Percentiles rank a stretch among this genome's conserved stretches.
These are phyloP conservation scores for Odontamblyopus rebecca DNA, from an alignment of 2,797 vertebrate species.

Conservation along the genomic window DNA sequence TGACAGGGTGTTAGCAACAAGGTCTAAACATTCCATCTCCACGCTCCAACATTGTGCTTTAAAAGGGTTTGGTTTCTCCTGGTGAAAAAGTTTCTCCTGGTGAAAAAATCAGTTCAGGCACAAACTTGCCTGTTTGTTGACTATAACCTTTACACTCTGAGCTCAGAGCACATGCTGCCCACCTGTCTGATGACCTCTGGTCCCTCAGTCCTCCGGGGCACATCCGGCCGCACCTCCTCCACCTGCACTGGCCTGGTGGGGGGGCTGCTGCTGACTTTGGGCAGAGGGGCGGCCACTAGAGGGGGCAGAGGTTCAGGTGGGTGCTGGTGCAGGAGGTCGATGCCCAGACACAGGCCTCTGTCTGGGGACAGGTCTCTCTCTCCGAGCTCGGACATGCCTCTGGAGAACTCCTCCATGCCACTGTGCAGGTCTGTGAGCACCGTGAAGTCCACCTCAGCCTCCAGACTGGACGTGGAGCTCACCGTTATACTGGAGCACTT, in stretches of 20 bases:
- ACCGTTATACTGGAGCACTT: conserved; percentile 98
- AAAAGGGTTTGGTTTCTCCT: too few relatives aligned
- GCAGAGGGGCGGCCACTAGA: conserved; percentile 39
- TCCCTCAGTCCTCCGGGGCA: conserved; percentile 56
- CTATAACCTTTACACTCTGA: background rate
- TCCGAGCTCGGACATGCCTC: conserved; percentile 79
- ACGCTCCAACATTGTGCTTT: too few relatives aligned
- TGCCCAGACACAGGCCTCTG: conserved; percentile 83
- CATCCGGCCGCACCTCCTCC: conserved; percentile 62
- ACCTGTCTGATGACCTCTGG: conserved; percentile 40
- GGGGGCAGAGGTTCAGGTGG: conserved; percentile 50
- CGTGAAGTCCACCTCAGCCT: conserved; percentile 97
- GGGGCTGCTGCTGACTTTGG: conserved; percentile 60
- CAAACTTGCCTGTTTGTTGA: too few relatives aligned
- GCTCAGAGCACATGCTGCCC: background rate
- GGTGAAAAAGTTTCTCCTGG: too few relatives aligned
- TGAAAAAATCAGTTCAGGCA: too few relatives aligned
- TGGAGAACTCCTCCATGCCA: conserved; percentile 95
- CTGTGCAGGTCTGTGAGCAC: conserved; percentile 94
- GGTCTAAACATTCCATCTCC: too few relatives aligned
- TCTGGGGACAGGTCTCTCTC: conserved; percentile 84
- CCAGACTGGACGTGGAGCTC: conserved; percentile 96
- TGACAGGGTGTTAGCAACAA: too few relatives aligned
- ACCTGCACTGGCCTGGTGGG: conserved; percentile 55
- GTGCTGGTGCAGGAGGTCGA: conserved; percentile 77